Conservation (phyloP, 2,888 invertebrate genomes). For the Torymus tubicola region DNA sequence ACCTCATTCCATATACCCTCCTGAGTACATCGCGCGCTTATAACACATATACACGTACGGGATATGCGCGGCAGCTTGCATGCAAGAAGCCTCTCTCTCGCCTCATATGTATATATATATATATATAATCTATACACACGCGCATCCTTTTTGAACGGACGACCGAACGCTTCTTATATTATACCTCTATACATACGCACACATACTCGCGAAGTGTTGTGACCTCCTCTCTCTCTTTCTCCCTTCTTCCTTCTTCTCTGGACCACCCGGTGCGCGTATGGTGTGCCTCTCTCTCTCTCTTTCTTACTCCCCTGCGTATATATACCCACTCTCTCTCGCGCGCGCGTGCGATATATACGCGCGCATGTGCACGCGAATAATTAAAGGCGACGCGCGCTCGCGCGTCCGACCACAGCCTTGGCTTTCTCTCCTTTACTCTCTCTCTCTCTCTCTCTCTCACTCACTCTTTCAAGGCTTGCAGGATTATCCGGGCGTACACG, state of each 20-base stretch:
- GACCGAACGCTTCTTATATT: conserved; percentile 2
- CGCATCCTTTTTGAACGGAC: neutral
- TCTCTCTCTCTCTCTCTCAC: no score
- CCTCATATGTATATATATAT: no score
- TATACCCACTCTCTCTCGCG: neutral
- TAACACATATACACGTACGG: no score
- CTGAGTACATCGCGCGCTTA: no score
- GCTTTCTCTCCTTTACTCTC: neutral
- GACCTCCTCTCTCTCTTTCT: no score
- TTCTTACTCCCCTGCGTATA: no score
- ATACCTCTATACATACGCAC: no score
- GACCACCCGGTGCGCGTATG: conserved; percentile 43
- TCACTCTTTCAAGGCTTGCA: conserved; percentile 11
- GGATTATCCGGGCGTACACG: neutral
- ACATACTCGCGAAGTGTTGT: conserved; percentile 8
- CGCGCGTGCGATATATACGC: neutral
- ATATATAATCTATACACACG: no score
- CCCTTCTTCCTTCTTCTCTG: neutral
- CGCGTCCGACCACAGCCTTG: conserved; percentile 2
- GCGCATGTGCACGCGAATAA: conserved; percentile 43
- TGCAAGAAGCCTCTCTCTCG: no score
- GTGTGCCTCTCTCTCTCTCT: neutral
- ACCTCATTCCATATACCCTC: no score
- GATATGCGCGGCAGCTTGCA: no score
- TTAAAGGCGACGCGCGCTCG: conserved; percentile 50